Evolutionary conservation across 2,888 invertebrate genomes (phyloP).

Genomic region (Andrena flavipes): DNA sequence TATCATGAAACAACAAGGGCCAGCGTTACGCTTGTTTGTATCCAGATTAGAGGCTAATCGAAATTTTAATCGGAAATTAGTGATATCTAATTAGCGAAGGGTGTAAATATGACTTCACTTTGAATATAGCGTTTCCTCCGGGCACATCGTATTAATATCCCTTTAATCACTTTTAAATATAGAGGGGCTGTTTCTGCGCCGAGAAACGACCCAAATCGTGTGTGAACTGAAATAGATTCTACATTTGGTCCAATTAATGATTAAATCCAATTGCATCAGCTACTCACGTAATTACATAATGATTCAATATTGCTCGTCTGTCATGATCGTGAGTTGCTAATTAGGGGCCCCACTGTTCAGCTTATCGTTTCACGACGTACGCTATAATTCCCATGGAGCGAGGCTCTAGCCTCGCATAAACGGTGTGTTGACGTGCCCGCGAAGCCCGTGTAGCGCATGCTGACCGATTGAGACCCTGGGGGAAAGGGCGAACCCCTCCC

Average conservation of each 20-base stretch:
- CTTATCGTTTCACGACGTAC: slow-evolving; percentile 34
- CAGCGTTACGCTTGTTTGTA: not conserved
- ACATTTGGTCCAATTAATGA: not conserved
- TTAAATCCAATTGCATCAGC: not conserved
- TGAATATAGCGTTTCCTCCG: too few relatives aligned
- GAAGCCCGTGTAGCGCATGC: slow-evolving; percentile 39
- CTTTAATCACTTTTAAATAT: too few relatives aligned
- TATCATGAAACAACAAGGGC: not conserved
- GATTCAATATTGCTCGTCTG: not conserved
- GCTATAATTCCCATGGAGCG: slow-evolving; percentile 42
- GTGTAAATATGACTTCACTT: too few relatives aligned
- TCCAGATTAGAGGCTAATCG: not conserved
- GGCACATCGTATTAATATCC: too few relatives aligned
- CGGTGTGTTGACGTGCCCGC: slow-evolving; percentile 58
- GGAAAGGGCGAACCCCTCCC: slow-evolving; percentile 60
- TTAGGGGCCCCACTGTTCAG: slow-evolving; percentile 14
- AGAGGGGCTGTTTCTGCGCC: too few relatives aligned
- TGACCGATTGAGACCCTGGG: slow-evolving; percentile 54
- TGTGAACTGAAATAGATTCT: not conserved
- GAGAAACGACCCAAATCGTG: not conserved
- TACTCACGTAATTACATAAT: not conserved
- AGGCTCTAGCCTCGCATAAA: slow-evolving; percentile 42
- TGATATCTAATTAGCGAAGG: too few relatives aligned
- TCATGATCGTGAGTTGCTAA: slow-evolving; percentile 24
- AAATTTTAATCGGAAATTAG: too few relatives aligned